Percentiles rank a stretch among this genome's conserved stretches.
These are phyloP conservation scores for Troglohyphantes excavatus DNA, from an alignment of 2,888 invertebrate species.

Conservation along the genomic window DNA sequence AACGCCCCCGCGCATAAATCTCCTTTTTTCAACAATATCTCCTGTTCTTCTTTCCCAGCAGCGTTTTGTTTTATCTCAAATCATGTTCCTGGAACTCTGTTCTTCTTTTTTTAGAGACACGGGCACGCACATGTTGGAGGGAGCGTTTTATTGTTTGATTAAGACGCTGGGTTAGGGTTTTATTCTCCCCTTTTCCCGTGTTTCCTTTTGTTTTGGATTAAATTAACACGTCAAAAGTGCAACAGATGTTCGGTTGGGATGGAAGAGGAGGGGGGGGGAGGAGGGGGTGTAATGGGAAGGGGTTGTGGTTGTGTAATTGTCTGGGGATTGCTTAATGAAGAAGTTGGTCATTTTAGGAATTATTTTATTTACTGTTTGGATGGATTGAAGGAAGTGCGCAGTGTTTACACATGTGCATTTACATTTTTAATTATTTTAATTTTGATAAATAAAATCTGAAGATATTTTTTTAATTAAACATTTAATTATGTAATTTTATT, in stretches of 20 bases:
- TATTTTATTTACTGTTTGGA: too few relatives aligned
- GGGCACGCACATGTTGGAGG: background rate
- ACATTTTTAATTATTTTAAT: too few relatives aligned
- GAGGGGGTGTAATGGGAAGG: too few relatives aligned
- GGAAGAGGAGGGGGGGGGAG: background rate
- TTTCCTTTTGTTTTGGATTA: background rate
- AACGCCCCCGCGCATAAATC: background rate
- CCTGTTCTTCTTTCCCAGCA: background rate
- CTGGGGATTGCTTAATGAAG: too few relatives aligned
- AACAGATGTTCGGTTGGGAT: background rate
- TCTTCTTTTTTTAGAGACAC: background rate
- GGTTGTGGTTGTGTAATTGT: too few relatives aligned
- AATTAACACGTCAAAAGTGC: background rate
- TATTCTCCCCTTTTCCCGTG: background rate
- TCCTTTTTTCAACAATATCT: background rate
- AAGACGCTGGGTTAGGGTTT: background rate
- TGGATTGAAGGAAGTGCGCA: too few relatives aligned
- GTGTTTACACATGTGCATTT: too few relatives aligned
- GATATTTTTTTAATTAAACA: too few relatives aligned
- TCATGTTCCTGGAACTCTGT: background rate
- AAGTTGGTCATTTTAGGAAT: too few relatives aligned
- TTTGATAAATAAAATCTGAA: too few relatives aligned
- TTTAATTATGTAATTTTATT: too few relatives aligned
- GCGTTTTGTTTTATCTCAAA: background rate
- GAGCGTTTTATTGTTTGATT: background rate